Evolutionary conservation across 2,797 vertebrate genomes (phyloP), one percentile per base, ranked within the genome.

Genomic region (Phalanger gymnotis): DNA sequence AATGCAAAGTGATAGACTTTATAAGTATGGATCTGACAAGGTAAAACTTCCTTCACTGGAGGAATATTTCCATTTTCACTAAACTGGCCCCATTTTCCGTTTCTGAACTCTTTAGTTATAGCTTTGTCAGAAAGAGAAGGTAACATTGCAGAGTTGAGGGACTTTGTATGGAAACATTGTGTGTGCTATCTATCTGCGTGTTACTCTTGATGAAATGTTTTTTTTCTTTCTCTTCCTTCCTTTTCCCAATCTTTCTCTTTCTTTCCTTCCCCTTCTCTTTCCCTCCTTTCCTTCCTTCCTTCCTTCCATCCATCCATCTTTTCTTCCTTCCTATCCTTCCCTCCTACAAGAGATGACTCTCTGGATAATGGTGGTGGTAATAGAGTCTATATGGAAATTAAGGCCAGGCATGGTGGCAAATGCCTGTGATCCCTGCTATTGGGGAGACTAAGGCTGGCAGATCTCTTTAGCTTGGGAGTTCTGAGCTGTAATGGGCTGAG

Each of bases 231-330:
- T 5, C 34, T n/a, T 16, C 4, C 31, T 19, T 31, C 7, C 30
- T 13, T 31, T 11, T 6, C 7, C 7, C 19, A n/a, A n/a, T n/a
- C n/a, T n/a, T n/a, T 1, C 5, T 28, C 27, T 9, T 31, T 27
- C 11, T 9, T 1, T 31, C 2, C 28, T 25, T 12, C 10, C 30
- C 2, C 19, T 6, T 5, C 31, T 61, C 11, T 3, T 0, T 16
- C 28, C 58, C 4, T 61, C 28, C 12, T 0, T 61, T 61, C 57
- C 28, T 31, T 58, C 2, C 57, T 13, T 58, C 30, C 31, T 61
- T 34, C 28, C 57, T 61, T 61, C 31, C 31, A 14, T 34, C 12
- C 2, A 3, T 58, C 58, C 12, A 3, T 61, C 58, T 12, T 31
- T 58, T 7, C 57, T 3, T 58, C 10, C 57, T 4, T 19, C 25